These are phyloP conservation scores for Sturmia bella DNA, from an alignment of 2,888 invertebrate species.

Conservation along the genomic window DNA sequence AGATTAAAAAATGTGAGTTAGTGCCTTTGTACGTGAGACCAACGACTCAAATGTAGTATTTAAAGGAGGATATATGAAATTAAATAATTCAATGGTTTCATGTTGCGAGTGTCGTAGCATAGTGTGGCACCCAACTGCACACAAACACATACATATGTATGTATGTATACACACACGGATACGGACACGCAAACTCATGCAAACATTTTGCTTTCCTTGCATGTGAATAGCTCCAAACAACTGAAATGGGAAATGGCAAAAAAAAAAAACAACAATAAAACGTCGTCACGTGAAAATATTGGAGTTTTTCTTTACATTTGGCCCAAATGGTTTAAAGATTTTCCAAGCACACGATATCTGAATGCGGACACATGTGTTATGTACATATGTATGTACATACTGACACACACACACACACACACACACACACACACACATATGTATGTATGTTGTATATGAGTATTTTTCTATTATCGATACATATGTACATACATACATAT, in stretches of 20 bases:
- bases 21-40: too few relatives aligned
- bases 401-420: too few relatives aligned
- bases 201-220: constrained; percentile 18
- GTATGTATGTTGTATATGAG: too few relatives aligned
- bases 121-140: constrained; percentile 49
- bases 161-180: background rate
- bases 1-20: too few relatives aligned
- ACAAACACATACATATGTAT: constrained; percentile 8
- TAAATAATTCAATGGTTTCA: constrained; percentile 26
- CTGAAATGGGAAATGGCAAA: constrained; percentile 17
- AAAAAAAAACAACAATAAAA: constrained; percentile 33
- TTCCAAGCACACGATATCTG: constrained; percentile 23
- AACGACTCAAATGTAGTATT: too few relatives aligned
- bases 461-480: too few relatives aligned
- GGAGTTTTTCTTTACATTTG: constrained; percentile 46
- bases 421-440: too few relatives aligned
- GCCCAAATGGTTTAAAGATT: constrained; percentile 31
- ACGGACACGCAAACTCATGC: background rate
- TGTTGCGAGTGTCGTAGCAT: constrained; percentile 45
- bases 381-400: background rate
- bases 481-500: background rate
- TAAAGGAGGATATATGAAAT: too few relatives aligned
- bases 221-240: constrained; percentile 53
- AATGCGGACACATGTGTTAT: background rate
- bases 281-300: constrained; percentile 64